Evolutionary conservation across 2,113 vertebrate genomes (phyloP).

Genomic region (Panurus biarmicus): DNA sequence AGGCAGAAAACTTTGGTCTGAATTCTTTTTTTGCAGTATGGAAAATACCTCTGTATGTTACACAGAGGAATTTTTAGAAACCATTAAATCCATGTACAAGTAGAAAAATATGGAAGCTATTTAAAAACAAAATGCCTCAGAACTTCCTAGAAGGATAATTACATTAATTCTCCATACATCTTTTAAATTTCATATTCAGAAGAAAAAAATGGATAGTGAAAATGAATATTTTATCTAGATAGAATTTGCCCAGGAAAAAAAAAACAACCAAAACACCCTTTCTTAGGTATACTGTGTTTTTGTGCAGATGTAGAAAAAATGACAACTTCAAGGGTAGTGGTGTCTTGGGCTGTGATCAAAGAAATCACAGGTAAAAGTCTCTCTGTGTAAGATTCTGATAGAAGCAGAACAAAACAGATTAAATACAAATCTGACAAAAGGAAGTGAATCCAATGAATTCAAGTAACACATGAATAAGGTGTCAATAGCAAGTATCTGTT

Average conservation of each 20-base stretch:
- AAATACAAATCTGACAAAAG: neutral
- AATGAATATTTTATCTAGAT: neutral
- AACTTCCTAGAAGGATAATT: neutral
- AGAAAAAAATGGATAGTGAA: neutral
- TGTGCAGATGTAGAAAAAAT: neutral
- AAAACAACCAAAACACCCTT: too few species aligned
- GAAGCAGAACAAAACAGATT: neutral
- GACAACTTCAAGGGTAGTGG: neutral
- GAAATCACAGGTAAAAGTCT: neutral
- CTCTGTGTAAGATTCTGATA: neutral
- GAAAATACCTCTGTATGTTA: neutral
- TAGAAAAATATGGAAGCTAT: neutral
- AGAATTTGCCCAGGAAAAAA: neutral
- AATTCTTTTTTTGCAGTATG: neutral
- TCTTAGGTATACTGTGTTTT: neutral
- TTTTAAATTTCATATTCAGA: neutral
- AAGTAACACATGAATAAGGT: neutral
- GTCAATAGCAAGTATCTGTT: neutral
- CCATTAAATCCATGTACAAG: neutral
- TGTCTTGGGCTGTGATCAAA: neutral
- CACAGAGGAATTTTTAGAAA: neutral
- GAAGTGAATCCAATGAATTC: neutral
- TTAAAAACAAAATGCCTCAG: neutral
- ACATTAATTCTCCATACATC: neutral
- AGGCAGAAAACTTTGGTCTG: neutral